Percentiles rank a stretch among this genome's conserved stretches.
Evolutionary conservation across 2,888 invertebrate genomes (phyloP).

Genomic region (Troilus luridus): DNA sequence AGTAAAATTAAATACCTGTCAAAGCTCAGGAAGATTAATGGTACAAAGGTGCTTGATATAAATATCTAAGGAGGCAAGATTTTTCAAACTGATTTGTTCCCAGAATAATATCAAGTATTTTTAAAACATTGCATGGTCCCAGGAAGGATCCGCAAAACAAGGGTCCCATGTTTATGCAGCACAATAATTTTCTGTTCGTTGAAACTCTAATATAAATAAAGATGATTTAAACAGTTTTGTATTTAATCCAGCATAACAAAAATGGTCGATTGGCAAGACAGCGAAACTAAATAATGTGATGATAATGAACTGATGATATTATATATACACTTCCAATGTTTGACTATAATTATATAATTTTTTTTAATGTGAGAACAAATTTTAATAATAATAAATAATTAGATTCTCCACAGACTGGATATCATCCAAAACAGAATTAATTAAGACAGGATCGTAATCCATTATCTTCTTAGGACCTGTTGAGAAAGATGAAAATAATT

Average conservation of each 20-base stretch:
- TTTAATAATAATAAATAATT: conserved; percentile 15
- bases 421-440: conserved; percentile 18
- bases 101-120: background rate
- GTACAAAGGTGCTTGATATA: too few species aligned
- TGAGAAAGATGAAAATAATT: background rate
- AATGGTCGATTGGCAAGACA: background rate
- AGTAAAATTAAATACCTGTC: too few species aligned
- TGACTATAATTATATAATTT: background rate
- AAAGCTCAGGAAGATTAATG: too few species aligned
- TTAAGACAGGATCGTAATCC: conserved; percentile 1
- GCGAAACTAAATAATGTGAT: too few species aligned
- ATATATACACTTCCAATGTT: background rate
- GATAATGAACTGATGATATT: background rate
- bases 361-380: background rate
- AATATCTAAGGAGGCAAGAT: too few species aligned
- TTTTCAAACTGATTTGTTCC: too few species aligned
- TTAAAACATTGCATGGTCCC: background rate
- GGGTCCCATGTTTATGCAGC: background rate
- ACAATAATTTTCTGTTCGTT: background rate
- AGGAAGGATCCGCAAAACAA: background rate
- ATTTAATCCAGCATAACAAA: background rate
- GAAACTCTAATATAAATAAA: background rate
- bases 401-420: background rate
- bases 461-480: conserved; percentile 16
- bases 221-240: background rate